phyloP scores from a whole-genome alignment of 2,797 vertebrate genomes.

The Sphaeramia orbicularis region DNA sequence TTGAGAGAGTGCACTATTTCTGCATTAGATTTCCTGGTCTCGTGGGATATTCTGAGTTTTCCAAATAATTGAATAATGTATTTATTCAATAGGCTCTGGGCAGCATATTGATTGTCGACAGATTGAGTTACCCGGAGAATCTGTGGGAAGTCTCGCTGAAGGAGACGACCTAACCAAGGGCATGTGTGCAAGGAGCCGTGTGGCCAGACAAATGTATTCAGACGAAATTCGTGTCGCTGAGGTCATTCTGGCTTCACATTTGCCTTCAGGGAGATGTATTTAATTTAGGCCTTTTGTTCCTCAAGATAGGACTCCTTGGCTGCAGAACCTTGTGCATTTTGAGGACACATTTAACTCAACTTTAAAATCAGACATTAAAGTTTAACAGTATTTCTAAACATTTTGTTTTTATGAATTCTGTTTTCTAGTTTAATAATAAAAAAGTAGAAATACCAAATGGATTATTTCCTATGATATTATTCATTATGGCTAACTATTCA shows the following conservation, averaged over 20 bases:
- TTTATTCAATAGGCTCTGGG: conserved; percentile 79
- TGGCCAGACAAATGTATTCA: conserved; percentile 72
- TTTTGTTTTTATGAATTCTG: too few species aligned
- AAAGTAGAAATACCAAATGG: too few species aligned
- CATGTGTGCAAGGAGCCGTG: conserved; percentile 77
- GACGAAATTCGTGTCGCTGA: conserved; percentile 63
- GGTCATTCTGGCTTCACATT: conserved; percentile 65
- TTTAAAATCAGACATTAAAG: background rate
- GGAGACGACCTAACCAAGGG: conserved; percentile 77
- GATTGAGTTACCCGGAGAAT: conserved; percentile 76
- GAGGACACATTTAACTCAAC: background rate
- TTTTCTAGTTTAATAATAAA: too few species aligned
- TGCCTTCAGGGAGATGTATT: conserved; percentile 62
- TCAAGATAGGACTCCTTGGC: conserved; percentile 17
- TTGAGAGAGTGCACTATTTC: conserved; percentile 28
- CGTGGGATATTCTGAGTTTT: conserved; percentile 48
- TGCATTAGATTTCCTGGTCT: conserved; percentile 47
- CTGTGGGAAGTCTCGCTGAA: conserved; percentile 71
- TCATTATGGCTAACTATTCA: background rate
- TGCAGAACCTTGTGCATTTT: conserved; percentile 8
- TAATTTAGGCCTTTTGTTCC: conserved; percentile 39
- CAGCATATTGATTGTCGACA: conserved; percentile 79
- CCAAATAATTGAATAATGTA: conserved; percentile 81
- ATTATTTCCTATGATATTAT: too few species aligned
- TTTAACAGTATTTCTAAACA: background rate